Base-by-base conservation (phyloP, 2,888 invertebrate genomes). In the Criorhina ranunculi region DNA sequence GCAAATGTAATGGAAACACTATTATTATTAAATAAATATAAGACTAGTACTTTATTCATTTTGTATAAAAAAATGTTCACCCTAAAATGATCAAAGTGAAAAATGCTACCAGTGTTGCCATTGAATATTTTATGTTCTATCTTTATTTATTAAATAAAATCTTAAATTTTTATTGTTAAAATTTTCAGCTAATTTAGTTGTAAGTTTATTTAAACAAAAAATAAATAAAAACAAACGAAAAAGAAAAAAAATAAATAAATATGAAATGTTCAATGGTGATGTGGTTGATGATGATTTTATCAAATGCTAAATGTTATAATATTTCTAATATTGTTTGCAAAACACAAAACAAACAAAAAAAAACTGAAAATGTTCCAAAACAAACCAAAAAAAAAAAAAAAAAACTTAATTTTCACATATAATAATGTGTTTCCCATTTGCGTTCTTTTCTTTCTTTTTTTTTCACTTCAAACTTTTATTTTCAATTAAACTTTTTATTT, bases 251-350 rank as follows among this genome's bases (percentile, higher is more conserved):
- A 62, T 62, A 46, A 60, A 31, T 62, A 62, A 60, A 69, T 51
- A 66, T 51, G 72, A 55, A 86, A 76, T 79, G 83, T 86, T 86
- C 87, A 87, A 88, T 88, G 88, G 88, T 86, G 75, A 88, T 87
- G 81, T 86, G 88, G 88, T 87, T 73, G 62, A 77, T 86, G 73
- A 86, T 80, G 88, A 88, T 88, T 87, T 89, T 89, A 91, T 91
- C 91, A 91, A 91, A 91, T 91, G 91, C 91, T 91, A 91, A 91
- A 91, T 91, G 91, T 91, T 91, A 90, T 87, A 83, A 83, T 83
- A 83, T 86, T 86, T 83, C 79, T 72, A 70, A 64, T 83, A 79
- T 78, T 83, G 83, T 83, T n/a, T 79, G 82, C 86, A 82, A 83
- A 79, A 82, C 75, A 79, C 75, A 86, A 64, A 86, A 67, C 60